phyloP scores from a whole-genome alignment of 2,113 vertebrate species.

The Corythoichthys intestinalis region DNA sequence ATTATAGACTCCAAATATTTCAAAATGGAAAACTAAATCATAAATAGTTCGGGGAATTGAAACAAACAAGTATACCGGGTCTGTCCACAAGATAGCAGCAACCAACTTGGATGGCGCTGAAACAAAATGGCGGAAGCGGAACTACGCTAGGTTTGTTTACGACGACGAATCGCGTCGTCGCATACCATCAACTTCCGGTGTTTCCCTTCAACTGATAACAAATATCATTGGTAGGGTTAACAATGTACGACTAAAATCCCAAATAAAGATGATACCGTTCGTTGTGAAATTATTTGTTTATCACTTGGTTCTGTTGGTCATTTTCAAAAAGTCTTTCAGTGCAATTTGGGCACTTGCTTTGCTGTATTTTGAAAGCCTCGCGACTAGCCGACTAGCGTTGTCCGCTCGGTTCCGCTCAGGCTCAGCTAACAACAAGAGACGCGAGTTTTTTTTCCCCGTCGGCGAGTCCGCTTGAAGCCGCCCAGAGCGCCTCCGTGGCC shows the following conservation, averaged over 20 bases:
- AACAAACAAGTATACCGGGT: neutral
- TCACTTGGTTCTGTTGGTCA: neutral
- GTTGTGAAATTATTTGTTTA: neutral
- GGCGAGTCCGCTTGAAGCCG: neutral
- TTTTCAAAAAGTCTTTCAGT: neutral
- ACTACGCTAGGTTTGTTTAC: conserved; percentile 59
- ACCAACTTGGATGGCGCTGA: accelerated
- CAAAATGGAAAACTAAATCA: neutral
- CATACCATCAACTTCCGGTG: neutral
- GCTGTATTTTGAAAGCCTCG: conserved; percentile 41
- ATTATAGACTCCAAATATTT: too few relatives aligned
- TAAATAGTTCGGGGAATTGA: neutral
- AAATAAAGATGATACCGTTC: accelerated
- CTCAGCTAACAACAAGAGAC: conserved; percentile 31
- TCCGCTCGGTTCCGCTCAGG: neutral
- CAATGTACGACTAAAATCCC: too few relatives aligned
- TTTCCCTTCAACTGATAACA: conserved; percentile 7
- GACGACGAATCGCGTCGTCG: neutral
- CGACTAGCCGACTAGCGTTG: accelerated
- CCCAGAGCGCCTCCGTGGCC: conserved; percentile 8
- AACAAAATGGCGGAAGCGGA: conserved; percentile 61
- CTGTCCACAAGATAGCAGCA: conserved; percentile 45
- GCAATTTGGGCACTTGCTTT: accelerated
- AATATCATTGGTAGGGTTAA: neutral
- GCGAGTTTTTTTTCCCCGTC: conserved; percentile 4